These are phyloP conservation scores for Myopa tessellatipennis DNA, from an alignment of 2,888 invertebrate genomes.

Conservation along the genomic window DNA sequence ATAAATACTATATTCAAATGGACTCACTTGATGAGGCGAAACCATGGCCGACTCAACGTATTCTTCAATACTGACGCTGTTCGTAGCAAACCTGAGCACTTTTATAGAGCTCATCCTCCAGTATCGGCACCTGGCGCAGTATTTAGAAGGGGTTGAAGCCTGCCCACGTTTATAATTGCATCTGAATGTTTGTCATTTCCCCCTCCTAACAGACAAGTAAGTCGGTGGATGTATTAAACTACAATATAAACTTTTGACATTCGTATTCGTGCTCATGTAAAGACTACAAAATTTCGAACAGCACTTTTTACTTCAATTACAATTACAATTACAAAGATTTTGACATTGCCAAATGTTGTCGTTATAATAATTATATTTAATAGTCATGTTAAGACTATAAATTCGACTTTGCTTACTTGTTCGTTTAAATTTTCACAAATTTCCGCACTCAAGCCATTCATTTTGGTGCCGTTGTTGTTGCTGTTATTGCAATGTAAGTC, in stretches of 20 bases:
- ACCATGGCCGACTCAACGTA: constrained; percentile 20
- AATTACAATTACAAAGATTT: too few species aligned
- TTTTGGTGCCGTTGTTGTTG: constrained; percentile 53
- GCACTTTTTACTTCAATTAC: too few species aligned
- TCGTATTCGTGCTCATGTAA: too few species aligned
- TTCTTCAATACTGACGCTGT: constrained; percentile 18
- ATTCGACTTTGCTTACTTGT: constrained; percentile 62
- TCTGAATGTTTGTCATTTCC: background rate
- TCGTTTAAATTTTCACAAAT: constrained; percentile 68
- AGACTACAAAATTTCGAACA: too few species aligned
- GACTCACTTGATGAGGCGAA: constrained; percentile 34
- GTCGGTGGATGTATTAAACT: too few species aligned
- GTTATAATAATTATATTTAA: background rate
- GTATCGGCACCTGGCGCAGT: background rate
- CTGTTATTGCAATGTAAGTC: constrained; percentile 29
- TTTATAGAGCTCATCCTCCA: constrained; percentile 28
- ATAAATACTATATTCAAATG: background rate
- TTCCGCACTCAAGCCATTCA: constrained; percentile 67
- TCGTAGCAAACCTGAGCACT: background rate
- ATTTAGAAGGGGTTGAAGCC: background rate
- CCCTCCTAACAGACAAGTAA: background rate
- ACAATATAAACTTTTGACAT: too few species aligned
- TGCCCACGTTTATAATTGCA: constrained; percentile 20
- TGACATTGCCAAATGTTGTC: too few species aligned
- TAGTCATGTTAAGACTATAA: background rate